phyloP scores from a whole-genome alignment of 2,797 vertebrate genomes.

The Lepidocolaptes lacrymiger region DNA sequence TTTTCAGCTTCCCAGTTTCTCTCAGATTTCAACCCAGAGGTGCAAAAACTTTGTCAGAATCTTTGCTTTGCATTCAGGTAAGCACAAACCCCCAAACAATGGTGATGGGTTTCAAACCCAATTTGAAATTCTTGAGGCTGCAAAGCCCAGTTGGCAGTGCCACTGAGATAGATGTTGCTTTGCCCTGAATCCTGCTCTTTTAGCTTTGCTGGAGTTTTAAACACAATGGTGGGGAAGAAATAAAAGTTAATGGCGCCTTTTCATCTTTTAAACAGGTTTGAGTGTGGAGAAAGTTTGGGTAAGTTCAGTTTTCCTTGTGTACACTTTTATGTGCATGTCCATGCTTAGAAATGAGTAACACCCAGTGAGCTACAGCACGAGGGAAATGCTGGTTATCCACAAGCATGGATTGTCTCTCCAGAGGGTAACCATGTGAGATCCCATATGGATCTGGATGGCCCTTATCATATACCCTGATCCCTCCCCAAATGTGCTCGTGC shows the following conservation, averaged over 20 bases:
- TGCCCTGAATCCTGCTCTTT: background rate
- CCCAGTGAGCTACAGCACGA: background rate
- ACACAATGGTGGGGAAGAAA: background rate
- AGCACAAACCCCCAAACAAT: background rate
- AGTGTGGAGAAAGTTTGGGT: background rate
- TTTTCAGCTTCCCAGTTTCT: background rate
- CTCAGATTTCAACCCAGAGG: background rate
- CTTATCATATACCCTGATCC: background rate
- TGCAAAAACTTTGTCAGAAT: background rate
- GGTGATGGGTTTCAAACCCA: background rate
- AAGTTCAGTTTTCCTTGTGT: background rate
- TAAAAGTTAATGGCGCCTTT: background rate
- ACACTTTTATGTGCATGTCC: background rate
- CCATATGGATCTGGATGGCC: background rate
- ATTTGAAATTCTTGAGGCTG: background rate
- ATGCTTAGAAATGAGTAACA: background rate
- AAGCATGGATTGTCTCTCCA: background rate
- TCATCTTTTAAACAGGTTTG: background rate
- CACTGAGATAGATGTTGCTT: background rate
- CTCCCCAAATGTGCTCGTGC: background rate
- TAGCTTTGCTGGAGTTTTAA: background rate
- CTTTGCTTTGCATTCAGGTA: background rate
- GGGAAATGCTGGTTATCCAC: background rate
- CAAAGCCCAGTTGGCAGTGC: background rate
- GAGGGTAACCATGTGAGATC: background rate